Evolutionary conservation across 2,888 invertebrate species (phyloP), one percentile per base, ranked within the genome.

Genomic region (Spisula solida): DNA sequence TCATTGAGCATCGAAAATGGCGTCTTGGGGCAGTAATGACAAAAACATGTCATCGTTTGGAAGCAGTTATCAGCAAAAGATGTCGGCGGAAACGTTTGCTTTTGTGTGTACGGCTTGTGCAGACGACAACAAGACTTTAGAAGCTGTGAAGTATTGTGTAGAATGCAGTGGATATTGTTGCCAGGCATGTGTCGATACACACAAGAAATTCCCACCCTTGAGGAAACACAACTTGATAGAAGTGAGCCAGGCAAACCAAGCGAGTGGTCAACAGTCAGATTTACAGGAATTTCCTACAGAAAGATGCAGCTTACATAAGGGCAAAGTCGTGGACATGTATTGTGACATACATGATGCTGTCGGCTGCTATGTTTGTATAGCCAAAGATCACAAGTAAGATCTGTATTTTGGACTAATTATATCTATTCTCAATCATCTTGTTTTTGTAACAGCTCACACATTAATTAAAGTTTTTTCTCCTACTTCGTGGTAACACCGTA

Each of bases 81-180:
- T 66, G 60, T 66, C 60, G 1, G 60, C 20, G 25, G 60, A 66
- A 66, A 25, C 25, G n/a, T 66, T 66, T 25, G 60, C n/a, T 66
- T 66, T 66, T 12, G 25, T 25, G 6, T 66, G 60, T 66, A 66
- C 25, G 1, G n/a, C 25, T 10, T 66, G 60, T 66, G 25, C 60
- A 66, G n/a, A 66, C 20, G 25, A 66, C n/a, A 25, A 66, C 25
- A 66, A 66, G 25, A 66, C 60, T 8, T 25, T 10, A 25, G 60
- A 66, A 66, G 60, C 60, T 66, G 60, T 66, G 25, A 66, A 66
- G 25, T 66, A 66, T 66, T 66, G 60, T 25, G 60, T 66, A 66
- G 25, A 66, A 25, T 66, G 60, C 25, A 66, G 10, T 25, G 60
- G 60, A 6, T 66, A 66, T 66, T 25, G 5, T 66, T 66, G 60